Evolutionary conservation across 1,140 invertebrate genomes (phyloP), one percentile per base, ranked within the genome.

Genomic region (Elymnias hypermnestra): DNA sequence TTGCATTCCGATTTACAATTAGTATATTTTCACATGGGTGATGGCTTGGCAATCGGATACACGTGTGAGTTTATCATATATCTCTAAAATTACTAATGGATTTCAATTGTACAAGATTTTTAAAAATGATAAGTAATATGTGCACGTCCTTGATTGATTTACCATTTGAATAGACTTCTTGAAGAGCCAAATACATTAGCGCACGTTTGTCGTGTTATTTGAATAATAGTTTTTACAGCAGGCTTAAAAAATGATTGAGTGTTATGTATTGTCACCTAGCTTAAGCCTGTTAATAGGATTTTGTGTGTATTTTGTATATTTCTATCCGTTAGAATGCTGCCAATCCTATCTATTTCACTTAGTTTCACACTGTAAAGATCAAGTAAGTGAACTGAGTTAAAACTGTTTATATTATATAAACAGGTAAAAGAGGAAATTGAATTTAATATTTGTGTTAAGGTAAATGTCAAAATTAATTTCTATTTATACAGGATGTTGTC

Each of bases 31-130:
- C 81, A 74, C 78, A 83, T 85, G 81, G 81, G 81, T 84, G 76
- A 84, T 84, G 81, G 81, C 81, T 84, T 84, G 81, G 81, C 81
- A 84, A 68, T 75, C 78, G 75, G 81, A 84, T 69, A 75, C 73
- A 65, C 81, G 74, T 73, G 81, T 84, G 72, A 82, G 81, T 83
- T 51, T 0, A 21, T 28, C 31, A 26, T 19, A 28, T 46, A 17
- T 18, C 2, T 2, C 18, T 15, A 10, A 15, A 3, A 6, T 17
- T 17, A 29, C 26, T 29, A 29, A 29, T 29, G 26, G 13, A n/a
- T 23, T 39, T 25, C 14, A 8, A 40, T 38, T 38, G 13, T 5
- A 26, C 37, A 23, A 33, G 15, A 15, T 8, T 15, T 33, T 15
- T 17, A 33, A 6, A 13, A 5, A 15, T 15, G 1, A 19, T 15